Percentiles rank a stretch among this genome's conserved stretches.
Conservation (phyloP, 2,888 invertebrate genomes). For the Crematogaster levior region DNA sequence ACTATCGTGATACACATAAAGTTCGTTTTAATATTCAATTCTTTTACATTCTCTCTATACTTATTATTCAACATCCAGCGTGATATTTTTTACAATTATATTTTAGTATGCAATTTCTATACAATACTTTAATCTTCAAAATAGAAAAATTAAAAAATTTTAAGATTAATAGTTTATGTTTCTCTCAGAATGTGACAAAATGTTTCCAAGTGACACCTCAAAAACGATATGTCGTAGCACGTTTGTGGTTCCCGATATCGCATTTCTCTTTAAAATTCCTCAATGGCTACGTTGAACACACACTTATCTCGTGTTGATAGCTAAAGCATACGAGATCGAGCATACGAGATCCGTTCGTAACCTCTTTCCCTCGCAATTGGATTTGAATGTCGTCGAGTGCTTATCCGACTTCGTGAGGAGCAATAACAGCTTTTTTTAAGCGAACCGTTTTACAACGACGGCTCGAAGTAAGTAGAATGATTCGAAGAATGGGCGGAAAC, state of each 20-base stretch:
- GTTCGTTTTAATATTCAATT: slow-evolving; percentile 32
- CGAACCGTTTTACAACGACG: slow-evolving; percentile 57
- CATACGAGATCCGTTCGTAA: neutral
- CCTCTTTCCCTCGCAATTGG: neutral
- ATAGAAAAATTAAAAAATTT: neutral
- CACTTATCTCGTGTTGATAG: slow-evolving; percentile 17
- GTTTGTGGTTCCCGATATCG: neutral
- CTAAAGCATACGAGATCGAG: slow-evolving; percentile 22
- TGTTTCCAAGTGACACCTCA: neutral
- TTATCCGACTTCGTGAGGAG: slow-evolving; percentile 49
- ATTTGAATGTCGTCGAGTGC: slow-evolving; percentile 21
- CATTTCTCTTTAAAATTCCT: slow-evolving; percentile 11
- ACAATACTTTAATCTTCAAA: neutral
- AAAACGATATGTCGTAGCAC: neutral
- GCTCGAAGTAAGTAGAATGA: slow-evolving; percentile 41
- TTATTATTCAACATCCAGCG: neutral
- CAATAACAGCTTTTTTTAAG: slow-evolving; percentile 62
- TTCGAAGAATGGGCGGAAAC: slow-evolving; percentile 31
- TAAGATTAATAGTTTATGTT: neutral
- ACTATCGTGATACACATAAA: slow-evolving; percentile 3
- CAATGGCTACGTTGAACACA: neutral
- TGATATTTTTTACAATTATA: neutral
- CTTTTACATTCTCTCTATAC: neutral
- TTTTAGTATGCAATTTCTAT: neutral
- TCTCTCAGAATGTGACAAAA: slow-evolving; percentile 38